Evolutionary conservation across 2,797 vertebrate genomes (phyloP).

Genomic region (Malacoraja senta): DNA sequence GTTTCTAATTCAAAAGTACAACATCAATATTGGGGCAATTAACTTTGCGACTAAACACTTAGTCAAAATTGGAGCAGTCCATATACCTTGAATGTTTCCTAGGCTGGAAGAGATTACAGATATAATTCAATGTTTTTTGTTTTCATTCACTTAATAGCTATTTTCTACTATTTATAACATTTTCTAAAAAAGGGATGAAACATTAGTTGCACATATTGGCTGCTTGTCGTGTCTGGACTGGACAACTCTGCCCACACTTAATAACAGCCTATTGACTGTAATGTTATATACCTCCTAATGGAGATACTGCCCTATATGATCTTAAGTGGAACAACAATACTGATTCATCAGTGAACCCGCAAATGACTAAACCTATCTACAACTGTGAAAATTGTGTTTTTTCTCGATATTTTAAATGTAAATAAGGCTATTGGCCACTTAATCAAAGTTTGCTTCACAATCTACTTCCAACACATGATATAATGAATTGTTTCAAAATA

Average conservation of each 20-base stretch:
- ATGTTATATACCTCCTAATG: background rate
- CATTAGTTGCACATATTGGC: background rate
- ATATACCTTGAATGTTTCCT: too few relatives aligned
- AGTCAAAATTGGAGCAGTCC: too few relatives aligned
- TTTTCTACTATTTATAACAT: background rate
- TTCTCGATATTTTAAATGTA: constrained; percentile 6
- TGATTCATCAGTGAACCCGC: background rate
- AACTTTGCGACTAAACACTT: too few relatives aligned
- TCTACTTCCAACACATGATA: background rate
- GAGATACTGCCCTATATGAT: too few relatives aligned
- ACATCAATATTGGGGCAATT: too few relatives aligned
- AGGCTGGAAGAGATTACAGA: too few relatives aligned
- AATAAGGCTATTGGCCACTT: background rate
- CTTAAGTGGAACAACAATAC: background rate
- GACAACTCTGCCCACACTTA: background rate
- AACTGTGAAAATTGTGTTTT: too few relatives aligned
- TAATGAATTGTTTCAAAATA: background rate
- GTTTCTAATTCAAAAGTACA: too few relatives aligned
- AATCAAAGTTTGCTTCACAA: background rate
- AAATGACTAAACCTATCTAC: background rate
- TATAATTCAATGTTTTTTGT: background rate
- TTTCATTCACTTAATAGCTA: background rate
- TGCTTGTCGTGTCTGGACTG: background rate
- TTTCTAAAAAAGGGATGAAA: background rate
- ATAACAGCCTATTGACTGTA: background rate